Base-by-base conservation (phyloP, 1,140 invertebrate species). In the Drosophila cardini region DNA sequence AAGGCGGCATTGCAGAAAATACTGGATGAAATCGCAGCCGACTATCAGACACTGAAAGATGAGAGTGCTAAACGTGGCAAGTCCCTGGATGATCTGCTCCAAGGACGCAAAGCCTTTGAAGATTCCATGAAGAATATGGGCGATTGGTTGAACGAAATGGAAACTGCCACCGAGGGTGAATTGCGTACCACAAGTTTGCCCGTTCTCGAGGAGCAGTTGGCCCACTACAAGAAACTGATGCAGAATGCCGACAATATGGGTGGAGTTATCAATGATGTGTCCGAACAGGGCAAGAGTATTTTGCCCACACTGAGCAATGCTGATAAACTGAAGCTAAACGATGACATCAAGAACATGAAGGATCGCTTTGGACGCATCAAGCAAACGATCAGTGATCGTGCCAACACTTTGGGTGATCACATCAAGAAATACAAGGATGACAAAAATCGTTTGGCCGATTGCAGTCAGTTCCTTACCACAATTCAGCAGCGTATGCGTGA, bases 91-190 rank as follows among this genome's bases (percentile, higher is more conserved):
- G 96, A 96, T 93, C 92, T 97, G 9, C 91, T 97, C 9, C 94
- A 96, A 92, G 95, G 95, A 15, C 94, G 97, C 76, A 96, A 95
- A 90, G 93, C 95, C 13, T 97, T 98, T 82, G 97, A 98, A 92
- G 94, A 94, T 57, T 95, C 96, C 67, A 93, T 97, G 45, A 95
- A 96, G 62, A 95, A 96, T 76, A 96, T 96, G 87, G 94, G 96
- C 72, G 95, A 96, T 72, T 98, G 97, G 97, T 93, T 98, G 15
- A 96, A 96, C 56, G 95, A 98, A 93, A 96, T 96, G 48, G 97
- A 98, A 93, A 96, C 97, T 6, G 95, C 96, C 10, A 95, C 96
- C 0, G 95, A 96, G 10, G 94, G 95, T 34, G 97, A 98, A 80
- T 91, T 98, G 2, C 93, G 96, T 52, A 95, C 95, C 16, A 94